Base-by-base conservation (phyloP, 2,888 invertebrate genomes). In the Dermolepida albohirtum region DNA sequence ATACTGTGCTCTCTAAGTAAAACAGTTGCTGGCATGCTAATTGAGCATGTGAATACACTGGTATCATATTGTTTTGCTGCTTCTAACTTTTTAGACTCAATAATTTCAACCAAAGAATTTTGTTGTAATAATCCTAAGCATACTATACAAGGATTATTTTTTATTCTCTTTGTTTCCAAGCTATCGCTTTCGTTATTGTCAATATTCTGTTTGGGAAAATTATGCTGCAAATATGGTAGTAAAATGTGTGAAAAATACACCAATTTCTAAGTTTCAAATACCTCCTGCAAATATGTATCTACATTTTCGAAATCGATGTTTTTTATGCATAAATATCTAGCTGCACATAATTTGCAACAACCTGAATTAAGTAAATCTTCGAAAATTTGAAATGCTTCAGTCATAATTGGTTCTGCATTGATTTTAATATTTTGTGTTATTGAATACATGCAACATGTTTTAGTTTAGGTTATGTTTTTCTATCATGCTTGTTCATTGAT, bases 51-150 rank as follows among this genome's bases (percentile, higher is more conserved):
- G 75, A 92, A 92, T 5, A 87, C 87, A 0, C 82, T 78, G 67
- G 89, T 87, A 74, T 92, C 91, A 77, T 92, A 93, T 59, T 89
- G 79, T 12, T 79, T 77, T 44, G 84, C 79, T 71, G 79, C 86
- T 80, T 86, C 82, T 72, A 87, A 85, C 71, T 84, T 82, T 7
- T 87, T 78, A n/a, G 83, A 79, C 10, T 87, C 82, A 66, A 89
- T 81, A 11, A 88, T 84, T 70, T 85, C 82, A 1, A 85, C 80
- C 59, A 87, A 83, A 55, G 85, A 84, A 14, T 84, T 80, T 64
- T 86, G 84, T 75, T 92, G 89, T 62, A 95, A 86, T 5, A 94
- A 82, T 0, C 92, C 93, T 5, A 95, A 82, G 77, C 95, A 95
- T 57, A 88, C 86, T 0, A 87, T 81, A 76, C 95, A 95, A 0